Percentiles rank a stretch among this genome's conserved stretches.
Evolutionary conservation across 1,140 invertebrate genomes (phyloP).

Genomic region (Leptinotarsa texana): DNA sequence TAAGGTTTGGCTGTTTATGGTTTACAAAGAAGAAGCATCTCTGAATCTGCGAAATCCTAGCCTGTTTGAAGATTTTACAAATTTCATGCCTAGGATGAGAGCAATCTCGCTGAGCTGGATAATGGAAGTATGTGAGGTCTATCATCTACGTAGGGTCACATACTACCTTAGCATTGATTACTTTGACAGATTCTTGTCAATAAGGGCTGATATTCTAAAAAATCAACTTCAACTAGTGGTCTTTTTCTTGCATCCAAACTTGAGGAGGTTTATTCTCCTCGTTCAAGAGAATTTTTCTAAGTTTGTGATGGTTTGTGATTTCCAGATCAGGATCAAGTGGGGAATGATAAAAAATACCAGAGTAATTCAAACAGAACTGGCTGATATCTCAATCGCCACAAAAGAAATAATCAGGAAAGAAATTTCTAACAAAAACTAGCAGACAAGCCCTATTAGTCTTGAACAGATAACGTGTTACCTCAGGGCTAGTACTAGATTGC

Average conservation of each 20-base stretch:
- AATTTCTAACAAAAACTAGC: no score
- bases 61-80: slow-evolving; percentile 82
- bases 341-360: no score
- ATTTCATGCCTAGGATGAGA: slow-evolving; percentile 88
- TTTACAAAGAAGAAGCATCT: slow-evolving; percentile 77
- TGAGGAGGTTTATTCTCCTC: slow-evolving; percentile 99
- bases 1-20: slow-evolving; percentile 88
- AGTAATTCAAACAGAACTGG: no score
- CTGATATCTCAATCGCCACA: no score
- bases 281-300: slow-evolving; percentile 93
- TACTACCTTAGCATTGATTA: slow-evolving; percentile 96
- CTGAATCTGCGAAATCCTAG: slow-evolving; percentile 71
- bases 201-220: slow-evolving; percentile 75
- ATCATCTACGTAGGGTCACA: slow-evolving; percentile 93
- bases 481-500: no score
- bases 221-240: slow-evolving; percentile 85
- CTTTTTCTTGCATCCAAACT: slow-evolving; percentile 95
- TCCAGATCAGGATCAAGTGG: no score
- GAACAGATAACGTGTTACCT: no score
- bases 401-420: no score
- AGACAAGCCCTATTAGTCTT: no score
- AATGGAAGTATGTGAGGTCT: slow-evolving; percentile 97
- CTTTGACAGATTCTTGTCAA: slow-evolving; percentile 85
- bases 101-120: slow-evolving; percentile 96
- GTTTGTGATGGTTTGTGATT: slow-evolving; percentile 85